Conservation (phyloP, 2,113 vertebrate genomes). For the Zosterops lateralis region DNA sequence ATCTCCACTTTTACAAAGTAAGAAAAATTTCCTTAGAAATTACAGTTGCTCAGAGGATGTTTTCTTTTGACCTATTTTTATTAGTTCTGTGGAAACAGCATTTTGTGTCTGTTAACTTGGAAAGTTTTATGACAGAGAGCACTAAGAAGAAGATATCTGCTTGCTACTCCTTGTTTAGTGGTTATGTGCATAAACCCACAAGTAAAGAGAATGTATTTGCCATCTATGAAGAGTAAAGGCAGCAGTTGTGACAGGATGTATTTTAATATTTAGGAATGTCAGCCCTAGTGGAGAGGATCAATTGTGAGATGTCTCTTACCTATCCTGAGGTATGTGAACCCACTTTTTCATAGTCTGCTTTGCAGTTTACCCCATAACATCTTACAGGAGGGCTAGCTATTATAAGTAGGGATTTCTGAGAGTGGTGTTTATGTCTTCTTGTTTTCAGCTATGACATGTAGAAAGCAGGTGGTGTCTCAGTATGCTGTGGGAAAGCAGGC, state of each 20-base stretch:
- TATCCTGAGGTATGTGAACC: background rate
- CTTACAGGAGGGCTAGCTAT: background rate
- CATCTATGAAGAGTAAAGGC: background rate
- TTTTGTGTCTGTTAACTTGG: background rate
- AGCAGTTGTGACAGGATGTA: background rate
- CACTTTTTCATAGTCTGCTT: background rate
- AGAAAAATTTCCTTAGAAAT: slow-evolving; percentile 14
- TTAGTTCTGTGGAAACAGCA: background rate
- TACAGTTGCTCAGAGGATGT: background rate
- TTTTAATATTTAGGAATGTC: background rate
- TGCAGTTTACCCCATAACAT: background rate
- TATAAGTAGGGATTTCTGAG: background rate
- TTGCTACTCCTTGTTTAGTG: background rate
- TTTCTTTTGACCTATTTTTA: background rate
- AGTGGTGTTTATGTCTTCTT: background rate
- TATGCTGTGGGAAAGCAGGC: background rate
- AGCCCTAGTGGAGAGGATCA: background rate
- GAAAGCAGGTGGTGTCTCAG: background rate
- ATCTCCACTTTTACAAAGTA: background rate
- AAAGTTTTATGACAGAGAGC: background rate
- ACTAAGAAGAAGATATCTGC: background rate
- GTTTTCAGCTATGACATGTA: background rate
- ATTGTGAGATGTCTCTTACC: background rate
- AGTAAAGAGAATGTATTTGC: background rate
- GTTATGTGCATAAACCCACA: background rate